These are phyloP conservation scores for Agrilus cyanescens DNA, from an alignment of 2,888 invertebrate species.

Conservation along the genomic window DNA sequence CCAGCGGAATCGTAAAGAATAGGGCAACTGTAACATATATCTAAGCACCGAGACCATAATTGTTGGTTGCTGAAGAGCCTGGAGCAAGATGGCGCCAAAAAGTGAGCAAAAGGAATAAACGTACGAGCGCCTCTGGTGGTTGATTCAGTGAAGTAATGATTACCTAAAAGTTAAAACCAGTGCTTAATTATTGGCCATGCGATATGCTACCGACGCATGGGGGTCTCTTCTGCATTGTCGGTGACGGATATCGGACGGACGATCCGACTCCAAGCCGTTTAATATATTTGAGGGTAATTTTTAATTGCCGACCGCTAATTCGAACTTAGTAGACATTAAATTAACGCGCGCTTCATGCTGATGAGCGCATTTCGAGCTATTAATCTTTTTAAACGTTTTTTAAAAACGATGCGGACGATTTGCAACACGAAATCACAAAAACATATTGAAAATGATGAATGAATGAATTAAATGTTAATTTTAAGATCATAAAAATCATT, in stretches of 20 bases:
- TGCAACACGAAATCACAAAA: too few relatives aligned
- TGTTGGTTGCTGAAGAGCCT: constrained; percentile 30
- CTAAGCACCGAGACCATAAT: constrained; percentile 33
- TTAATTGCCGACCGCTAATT: constrained; percentile 29
- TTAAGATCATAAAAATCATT: too few relatives aligned
- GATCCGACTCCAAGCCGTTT: constrained; percentile 15
- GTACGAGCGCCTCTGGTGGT: constrained; percentile 25
- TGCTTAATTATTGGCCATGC: constrained; percentile 30
- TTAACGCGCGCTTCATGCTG: too few relatives aligned
- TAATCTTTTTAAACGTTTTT: too few relatives aligned
- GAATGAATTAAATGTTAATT: too few relatives aligned
- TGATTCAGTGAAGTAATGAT: constrained; percentile 31
- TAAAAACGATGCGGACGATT: too few relatives aligned
- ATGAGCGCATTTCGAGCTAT: too few relatives aligned
- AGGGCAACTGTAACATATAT: constrained; percentile 27
- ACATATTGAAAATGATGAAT: too few relatives aligned
- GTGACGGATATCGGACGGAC: constrained; percentile 14
- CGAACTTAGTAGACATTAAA: constrained; percentile 20
- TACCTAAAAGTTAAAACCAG: constrained; percentile 29
- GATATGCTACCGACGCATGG: constrained; percentile 27
- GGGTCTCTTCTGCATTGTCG: constrained; percentile 16
- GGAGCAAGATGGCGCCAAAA: constrained; percentile 35
- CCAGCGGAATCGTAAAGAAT: constrained; percentile 15
- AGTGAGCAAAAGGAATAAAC: constrained; percentile 25
- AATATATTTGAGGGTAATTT: constrained; percentile 32